Conservation (phyloP, 1,140 invertebrate species). For the Drosophila simulans region DNA sequence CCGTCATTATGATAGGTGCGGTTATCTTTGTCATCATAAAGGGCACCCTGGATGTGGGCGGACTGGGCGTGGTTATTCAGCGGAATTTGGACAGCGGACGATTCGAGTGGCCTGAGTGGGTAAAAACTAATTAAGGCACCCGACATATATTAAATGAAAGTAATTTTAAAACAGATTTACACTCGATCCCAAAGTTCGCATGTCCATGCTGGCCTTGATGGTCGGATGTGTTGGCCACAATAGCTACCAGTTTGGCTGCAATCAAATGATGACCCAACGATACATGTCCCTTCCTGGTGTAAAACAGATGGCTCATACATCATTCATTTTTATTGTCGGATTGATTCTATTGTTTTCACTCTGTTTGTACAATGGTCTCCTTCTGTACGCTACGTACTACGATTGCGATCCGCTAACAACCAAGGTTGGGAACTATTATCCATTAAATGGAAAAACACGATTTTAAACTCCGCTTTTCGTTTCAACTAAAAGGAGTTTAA, state of each 20-base stretch:
- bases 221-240: constrained; percentile 89
- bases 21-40: constrained; percentile 92
- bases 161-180: constrained; percentile 72
- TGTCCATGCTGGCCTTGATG: constrained; percentile 89
- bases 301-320: constrained; percentile 88
- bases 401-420: constrained; percentile 94
- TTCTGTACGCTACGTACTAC: constrained; percentile 93
- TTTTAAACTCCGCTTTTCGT: background rate
- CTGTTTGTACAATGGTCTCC: constrained; percentile 91
- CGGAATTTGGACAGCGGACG: constrained; percentile 90
- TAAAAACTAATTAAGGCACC: constrained; percentile 15
- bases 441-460: background rate
- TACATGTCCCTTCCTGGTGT: constrained; percentile 87
- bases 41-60: constrained; percentile 92
- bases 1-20: constrained; percentile 93
- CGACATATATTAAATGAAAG: background rate
- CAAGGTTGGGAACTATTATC: constrained; percentile 47
- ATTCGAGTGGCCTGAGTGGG: constrained; percentile 91
- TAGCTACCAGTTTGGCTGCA: constrained; percentile 89
- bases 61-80: constrained; percentile 89
- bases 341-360: constrained; percentile 86
- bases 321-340: constrained; percentile 89
- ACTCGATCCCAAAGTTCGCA: constrained; percentile 89
- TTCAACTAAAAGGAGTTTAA: background rate
- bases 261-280: constrained; percentile 89